These are phyloP conservation scores for Venustoraphidia nigricollis DNA, from an alignment of 2,888 invertebrate genomes.

Conservation along the genomic window DNA sequence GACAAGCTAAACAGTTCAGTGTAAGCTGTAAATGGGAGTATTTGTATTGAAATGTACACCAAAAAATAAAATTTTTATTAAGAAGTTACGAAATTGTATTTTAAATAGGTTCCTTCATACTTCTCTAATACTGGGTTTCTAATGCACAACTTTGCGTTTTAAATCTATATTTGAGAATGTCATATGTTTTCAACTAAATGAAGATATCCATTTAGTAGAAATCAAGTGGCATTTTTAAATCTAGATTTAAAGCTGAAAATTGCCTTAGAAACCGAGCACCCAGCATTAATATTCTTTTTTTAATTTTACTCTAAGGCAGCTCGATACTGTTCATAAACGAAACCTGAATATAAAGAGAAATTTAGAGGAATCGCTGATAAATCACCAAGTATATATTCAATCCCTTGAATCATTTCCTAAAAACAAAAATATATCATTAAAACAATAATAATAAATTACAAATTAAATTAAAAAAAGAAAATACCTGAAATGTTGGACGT, in stretches of 20 bases:
- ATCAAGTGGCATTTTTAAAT: too few relatives aligned
- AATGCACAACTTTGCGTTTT: neutral
- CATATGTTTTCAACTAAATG: too few relatives aligned
- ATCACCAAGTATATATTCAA: neutral
- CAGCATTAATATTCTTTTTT: neutral
- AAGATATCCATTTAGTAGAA: too few relatives aligned
- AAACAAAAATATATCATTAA: conserved; percentile 12
- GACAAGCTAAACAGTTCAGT: too few relatives aligned
- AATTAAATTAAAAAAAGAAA: conserved; percentile 22
- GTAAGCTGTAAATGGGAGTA: too few relatives aligned
- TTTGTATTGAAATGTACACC: too few relatives aligned
- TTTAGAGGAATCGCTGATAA: conserved; percentile 11
- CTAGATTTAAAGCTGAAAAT: too few relatives aligned
- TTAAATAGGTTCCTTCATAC: too few relatives aligned
- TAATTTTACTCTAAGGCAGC: conserved; percentile 19
- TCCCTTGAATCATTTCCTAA: conserved; percentile 3
- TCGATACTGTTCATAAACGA: conserved; percentile 26
- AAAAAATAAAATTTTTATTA: too few relatives aligned
- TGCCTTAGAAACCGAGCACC: too few relatives aligned
- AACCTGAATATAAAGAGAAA: conserved; percentile 21
- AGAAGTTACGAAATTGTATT: too few relatives aligned
- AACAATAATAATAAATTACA: conserved; percentile 5
- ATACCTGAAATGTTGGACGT: conserved; percentile 51
- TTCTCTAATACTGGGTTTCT: neutral
- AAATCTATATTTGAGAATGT: neutral